Evolutionary conservation across 2,797 vertebrate species (phyloP), one percentile per base, ranked within the genome.

Genomic region (Micrastur ruficollis): DNA sequence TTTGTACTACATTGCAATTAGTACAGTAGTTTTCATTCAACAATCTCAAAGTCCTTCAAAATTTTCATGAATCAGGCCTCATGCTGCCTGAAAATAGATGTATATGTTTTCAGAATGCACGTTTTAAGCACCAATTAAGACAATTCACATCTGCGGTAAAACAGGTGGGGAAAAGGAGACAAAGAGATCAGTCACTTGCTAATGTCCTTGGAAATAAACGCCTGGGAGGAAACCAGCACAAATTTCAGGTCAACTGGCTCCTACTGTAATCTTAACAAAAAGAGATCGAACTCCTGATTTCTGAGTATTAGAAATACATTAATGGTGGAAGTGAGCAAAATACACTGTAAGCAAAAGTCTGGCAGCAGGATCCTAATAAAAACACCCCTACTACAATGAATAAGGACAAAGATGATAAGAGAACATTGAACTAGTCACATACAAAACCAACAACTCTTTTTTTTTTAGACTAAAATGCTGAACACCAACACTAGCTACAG

Each of bases 321-420:
- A 18, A 6, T 5, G 38, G 21, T 19, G 46, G 62, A 61, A 67
- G 23, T 1, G n/a, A 63, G 49, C 1, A 52, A 58, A 85, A 73
- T 3, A 14, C 15, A 26, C 55, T 18, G 26, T 7, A 12, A 25
- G 26, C 9, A 62, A 6, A 55, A 32, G 25, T 11, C 13, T 78
- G 42, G 53, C 38, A 31, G 58, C 75, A 63, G 62, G n/a, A 65
- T 75, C 53, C 55, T 59, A 21, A 76, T 8, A 55, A 71, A 82
- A 67, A 4, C 6, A 26, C 5, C 25, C 22, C 16, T 3, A 10
- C 25, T 5, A 19, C 9, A 20, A 22, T 1, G 2, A 34, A 7
- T 0, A 14, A 80, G 59, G 79, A 82, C 62, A 36, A 55, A 62
- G 89, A 34, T 34, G 44, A 1, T 29, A 42, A 52, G 56, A 36